Base-by-base conservation (phyloP, 1,140 invertebrate genomes). In the Pantala flavescens region DNA sequence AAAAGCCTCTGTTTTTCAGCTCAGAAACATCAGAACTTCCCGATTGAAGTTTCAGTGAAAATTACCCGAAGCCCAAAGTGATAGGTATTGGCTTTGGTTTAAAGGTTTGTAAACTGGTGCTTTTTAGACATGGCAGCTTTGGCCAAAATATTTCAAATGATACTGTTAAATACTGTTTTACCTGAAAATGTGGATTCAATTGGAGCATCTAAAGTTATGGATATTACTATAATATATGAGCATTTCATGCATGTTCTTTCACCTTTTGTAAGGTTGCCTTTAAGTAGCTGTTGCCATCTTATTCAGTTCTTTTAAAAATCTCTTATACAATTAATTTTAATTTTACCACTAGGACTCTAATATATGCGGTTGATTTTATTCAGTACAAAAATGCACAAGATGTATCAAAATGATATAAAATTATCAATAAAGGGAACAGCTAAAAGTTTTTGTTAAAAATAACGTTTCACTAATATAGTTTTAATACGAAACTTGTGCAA, bases 1-100 rank as follows among this genome's bases (percentile, higher is more conserved):
- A 97, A 84, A 92, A 93, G 70, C 93, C 95, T 78, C 96, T 96
- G 70, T 98, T 97, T 85, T 98, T 98, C 85, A 96, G 94, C 84
- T 63, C 49, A 5, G 49, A 21, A 21, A 3, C 49, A 63, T 7
- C 49, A 19, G 49, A 63, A 16, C 14, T 63, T 63, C 49, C 49
- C 12, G 49, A 63, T 63, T 63, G 12, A 63, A 19, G 49, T 63
- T 19, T 63, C 49, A 16, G n/a, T 63, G 49, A 3, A 63, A 63
- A 16, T 63, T 21, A 19, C 49, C 12, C 12, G 49, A 21, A 63
- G n/a, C 49, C 49, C 14, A 19, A 14, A 63, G 49, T 63, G 49
- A 63, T 63, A 63, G 49, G 12, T 19, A 63, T 63, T 63, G 49
- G 49, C 16, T 63, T 63, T 16, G 49, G n/a, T 7, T 7, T 3